These are phyloP conservation scores for Rotaria socialis DNA, from an alignment of 2,888 invertebrate genomes.

Conservation along the genomic window DNA sequence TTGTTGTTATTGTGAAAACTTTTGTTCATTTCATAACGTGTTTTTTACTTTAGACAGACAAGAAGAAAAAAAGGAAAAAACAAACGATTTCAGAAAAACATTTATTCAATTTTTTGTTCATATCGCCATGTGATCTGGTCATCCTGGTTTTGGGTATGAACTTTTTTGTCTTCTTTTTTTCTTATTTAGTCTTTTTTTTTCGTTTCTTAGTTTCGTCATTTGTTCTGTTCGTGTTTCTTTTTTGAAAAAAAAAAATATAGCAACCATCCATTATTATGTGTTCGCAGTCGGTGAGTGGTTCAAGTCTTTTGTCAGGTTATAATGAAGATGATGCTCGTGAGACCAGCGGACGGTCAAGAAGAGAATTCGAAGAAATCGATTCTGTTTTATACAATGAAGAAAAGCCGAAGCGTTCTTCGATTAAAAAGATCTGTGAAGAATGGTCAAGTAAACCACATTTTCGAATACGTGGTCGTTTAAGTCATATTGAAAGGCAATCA, in stretches of 20 bases:
- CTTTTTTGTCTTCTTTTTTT: background rate
- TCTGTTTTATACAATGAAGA: slow-evolving; percentile 1
- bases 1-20: background rate
- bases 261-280: slow-evolving; percentile 7
- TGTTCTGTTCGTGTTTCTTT: background rate
- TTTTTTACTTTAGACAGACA: background rate
- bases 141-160: slow-evolving; percentile 1
- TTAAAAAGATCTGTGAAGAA: slow-evolving; percentile 25
- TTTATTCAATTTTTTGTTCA: background rate
- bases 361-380: slow-evolving; percentile 32
- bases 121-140: background rate
- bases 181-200: background rate
- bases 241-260: background rate
- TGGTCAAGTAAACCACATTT: slow-evolving; percentile 35
- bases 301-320: slow-evolving; percentile 28
- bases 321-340: slow-evolving; percentile 36
- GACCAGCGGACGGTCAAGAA: background rate
- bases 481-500: background rate
- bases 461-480: slow-evolving; percentile 5
- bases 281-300: slow-evolving; percentile 24
- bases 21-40: background rate
- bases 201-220: slow-evolving; percentile 11
- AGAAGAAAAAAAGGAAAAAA: background rate
- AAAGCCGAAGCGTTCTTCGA: background rate
- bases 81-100: too few relatives aligned